Base-by-base conservation (phyloP, 2,113 vertebrate genomes). In the Pachyramphus minor region DNA sequence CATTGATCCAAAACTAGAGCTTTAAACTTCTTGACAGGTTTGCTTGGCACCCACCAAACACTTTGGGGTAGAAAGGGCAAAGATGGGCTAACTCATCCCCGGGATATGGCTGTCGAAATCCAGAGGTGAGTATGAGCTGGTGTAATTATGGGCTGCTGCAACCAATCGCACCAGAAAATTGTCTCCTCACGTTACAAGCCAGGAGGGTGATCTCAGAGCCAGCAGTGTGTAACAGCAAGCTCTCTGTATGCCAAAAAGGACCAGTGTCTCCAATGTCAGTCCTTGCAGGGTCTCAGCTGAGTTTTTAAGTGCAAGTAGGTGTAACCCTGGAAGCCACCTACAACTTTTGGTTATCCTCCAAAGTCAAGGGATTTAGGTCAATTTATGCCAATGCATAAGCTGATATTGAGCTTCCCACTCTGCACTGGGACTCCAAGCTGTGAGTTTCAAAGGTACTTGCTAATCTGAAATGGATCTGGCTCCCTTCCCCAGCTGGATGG, bases 371-470 rank as follows among this genome's bases (percentile, higher is more conserved):
- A 76, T 42, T 89, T 47, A 33, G 42, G 55, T 20, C 62, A 60
- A 66, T 73, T 68, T 56, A 59, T 76, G 21, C 37, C 67, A 74
- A 49, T 3, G 25, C 35, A 88, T 84, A 93, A 74, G 35, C 75
- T 68, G 78, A 76, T 37, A 39, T 0, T 66, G 56, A 80, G 71
- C 56, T 78, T 72, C 56, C 58, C 37, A 55, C 49, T 52, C 64
- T 68, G 69, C 37, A 49, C 7, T 0, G 3, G 41, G 69, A 87
- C 68, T 47, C 19, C 66, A 75, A 14, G 49, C n/a, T 84, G 84
- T 35, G 74, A 95, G 56, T 55, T 88, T 85, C 86, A 83, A 63
- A 93, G 53, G 15, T 22, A n/a, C 14, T 50, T 67, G 69, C 56
- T 82, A 39, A 67, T 71, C 60, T 90, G 76, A 52, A 84, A 71